Evolutionary conservation across 2,113 vertebrate species (phyloP).

Genomic region (Otis tarda): DNA sequence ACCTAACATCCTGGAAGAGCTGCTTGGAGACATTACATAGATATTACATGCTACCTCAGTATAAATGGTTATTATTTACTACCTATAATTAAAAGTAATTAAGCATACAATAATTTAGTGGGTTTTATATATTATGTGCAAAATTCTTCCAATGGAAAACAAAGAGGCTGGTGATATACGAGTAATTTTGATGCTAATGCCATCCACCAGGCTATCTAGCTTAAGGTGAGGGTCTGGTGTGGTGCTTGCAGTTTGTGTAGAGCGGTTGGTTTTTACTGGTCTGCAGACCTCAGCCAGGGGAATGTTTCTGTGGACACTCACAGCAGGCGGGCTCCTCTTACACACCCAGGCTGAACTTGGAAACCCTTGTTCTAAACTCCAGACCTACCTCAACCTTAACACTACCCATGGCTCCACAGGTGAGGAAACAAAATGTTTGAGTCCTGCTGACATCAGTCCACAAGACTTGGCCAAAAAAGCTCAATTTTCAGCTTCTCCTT

Average conservation of each 20-base stretch:
- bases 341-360: neutral
- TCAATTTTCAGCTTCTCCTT: neutral
- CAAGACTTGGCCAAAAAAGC: neutral
- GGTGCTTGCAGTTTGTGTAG: neutral
- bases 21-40: neutral
- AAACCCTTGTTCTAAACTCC: neutral
- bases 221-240: neutral
- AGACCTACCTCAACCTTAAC: neutral
- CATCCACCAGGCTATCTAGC: neutral
- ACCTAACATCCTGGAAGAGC: neutral
- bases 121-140: neutral
- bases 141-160: neutral
- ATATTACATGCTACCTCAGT: neutral
- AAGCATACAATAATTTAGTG: neutral
- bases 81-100: neutral
- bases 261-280: neutral
- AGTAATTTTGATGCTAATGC: neutral
- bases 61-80: neutral
- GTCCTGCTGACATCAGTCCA: neutral
- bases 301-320: neutral
- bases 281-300: neutral
- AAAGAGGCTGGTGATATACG: accelerated
- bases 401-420: neutral
- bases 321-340: neutral
- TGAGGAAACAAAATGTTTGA: neutral